Percentiles rank a stretch among this genome's conserved stretches.
Evolutionary conservation across 2,797 vertebrate species (phyloP).

Genomic region (Manis crassicaudata): DNA sequence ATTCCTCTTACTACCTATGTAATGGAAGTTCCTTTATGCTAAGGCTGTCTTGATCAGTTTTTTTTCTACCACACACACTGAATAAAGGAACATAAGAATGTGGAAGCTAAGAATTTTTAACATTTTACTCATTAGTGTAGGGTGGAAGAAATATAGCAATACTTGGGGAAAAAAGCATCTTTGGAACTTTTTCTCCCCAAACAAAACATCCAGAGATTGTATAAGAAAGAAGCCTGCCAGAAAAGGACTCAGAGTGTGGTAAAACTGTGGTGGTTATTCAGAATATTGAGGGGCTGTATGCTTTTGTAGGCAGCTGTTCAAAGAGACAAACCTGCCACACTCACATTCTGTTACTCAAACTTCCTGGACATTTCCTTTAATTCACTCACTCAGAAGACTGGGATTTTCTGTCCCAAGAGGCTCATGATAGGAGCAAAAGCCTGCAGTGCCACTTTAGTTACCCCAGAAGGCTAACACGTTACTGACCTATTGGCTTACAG

Average conservation of each 20-base stretch:
- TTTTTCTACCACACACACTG: not conserved
- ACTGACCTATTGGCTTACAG: not conserved
- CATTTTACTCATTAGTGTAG: not conserved
- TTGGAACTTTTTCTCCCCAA: not conserved
- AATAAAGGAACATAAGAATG: not conserved
- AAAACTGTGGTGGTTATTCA: not conserved
- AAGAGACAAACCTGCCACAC: not conserved
- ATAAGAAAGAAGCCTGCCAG: not conserved
- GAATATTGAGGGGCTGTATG: not conserved
- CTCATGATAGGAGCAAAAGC: not conserved
- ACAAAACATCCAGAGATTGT: not conserved
- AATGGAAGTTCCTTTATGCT: not conserved
- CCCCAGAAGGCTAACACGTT: not conserved
- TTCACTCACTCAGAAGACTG: not conserved
- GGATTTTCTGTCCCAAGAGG: not conserved
- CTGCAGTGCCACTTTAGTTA: not conserved
- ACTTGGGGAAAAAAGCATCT: not conserved
- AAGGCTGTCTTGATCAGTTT: not conserved
- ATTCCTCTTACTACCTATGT: not conserved
- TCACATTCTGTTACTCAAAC: not conserved
- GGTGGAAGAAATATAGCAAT: not conserved
- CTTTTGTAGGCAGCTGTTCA: not conserved
- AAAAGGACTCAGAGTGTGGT: not conserved
- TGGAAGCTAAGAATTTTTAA: not conserved
- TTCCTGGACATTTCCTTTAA: not conserved